Percentiles rank a stretch among this genome's conserved stretches.
These are phyloP conservation scores for Oppia nitens DNA, from an alignment of 1,140 invertebrate species.

Conservation along the genomic window DNA sequence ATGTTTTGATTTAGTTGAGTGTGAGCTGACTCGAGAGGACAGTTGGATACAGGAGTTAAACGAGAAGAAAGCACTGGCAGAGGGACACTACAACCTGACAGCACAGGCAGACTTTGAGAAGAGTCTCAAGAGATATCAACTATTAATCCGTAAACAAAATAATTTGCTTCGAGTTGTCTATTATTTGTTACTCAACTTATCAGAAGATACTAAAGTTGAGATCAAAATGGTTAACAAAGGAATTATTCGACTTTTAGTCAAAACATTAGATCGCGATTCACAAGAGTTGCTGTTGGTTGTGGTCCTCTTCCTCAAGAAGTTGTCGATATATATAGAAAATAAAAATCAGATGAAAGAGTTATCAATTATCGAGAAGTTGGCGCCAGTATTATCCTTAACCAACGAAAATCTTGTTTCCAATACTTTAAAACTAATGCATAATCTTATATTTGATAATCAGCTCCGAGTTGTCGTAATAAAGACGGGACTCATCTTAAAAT, in stretches of 20 bases:
- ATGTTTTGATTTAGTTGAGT: conserved; percentile 88
- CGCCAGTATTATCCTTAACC: conserved; percentile 2
- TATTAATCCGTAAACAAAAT: conserved; percentile 75
- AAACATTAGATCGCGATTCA: conserved; percentile 67
- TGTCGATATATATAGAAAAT: conserved; percentile 85
- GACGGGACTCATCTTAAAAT: conserved; percentile 67
- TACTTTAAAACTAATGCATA: conserved; percentile 56
- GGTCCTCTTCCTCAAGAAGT: conserved; percentile 81
- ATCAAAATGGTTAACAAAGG: conserved; percentile 93
- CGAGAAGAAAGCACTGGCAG: conserved; percentile 24
- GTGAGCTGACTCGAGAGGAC: conserved; percentile 77
- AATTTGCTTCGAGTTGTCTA: conserved; percentile 41
- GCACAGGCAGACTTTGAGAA: conserved; percentile 49
- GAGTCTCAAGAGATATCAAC: conserved; percentile 53
- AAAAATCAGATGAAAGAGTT: conserved; percentile 60
- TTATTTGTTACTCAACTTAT: conserved; percentile 82
- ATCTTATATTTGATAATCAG: conserved; percentile 88
- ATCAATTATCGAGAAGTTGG: background rate
- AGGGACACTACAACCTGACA: background rate
- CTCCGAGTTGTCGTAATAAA: conserved; percentile 74
- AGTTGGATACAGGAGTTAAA: conserved; percentile 78
- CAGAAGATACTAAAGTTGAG: conserved; percentile 79
- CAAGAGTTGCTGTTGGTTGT: conserved; percentile 75
- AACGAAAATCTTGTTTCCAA: conserved; percentile 4
- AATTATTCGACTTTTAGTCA: conserved; percentile 70